phyloP scores from a whole-genome alignment of 2,888 invertebrate species.

The Brenthis daphne region DNA sequence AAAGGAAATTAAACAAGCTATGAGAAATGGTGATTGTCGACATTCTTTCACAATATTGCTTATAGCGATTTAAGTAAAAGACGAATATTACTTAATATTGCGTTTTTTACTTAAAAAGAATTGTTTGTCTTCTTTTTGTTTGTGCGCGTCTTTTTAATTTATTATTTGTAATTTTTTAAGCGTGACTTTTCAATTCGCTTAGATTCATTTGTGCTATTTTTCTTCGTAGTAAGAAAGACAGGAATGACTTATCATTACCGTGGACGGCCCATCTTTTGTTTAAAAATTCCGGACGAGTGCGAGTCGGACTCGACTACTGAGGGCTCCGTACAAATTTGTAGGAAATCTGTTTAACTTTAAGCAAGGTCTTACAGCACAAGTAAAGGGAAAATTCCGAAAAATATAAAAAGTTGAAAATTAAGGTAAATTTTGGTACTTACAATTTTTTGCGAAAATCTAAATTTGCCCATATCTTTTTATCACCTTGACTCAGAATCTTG shows the following conservation, averaged over 20 bases:
- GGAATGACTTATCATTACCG: too few relatives aligned
- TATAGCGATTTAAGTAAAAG: background rate
- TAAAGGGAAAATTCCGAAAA: too few relatives aligned
- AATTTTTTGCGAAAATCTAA: too few relatives aligned
- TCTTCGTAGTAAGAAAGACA: background rate
- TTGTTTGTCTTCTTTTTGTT: background rate
- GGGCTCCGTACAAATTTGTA: too few relatives aligned
- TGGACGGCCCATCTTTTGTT: background rate
- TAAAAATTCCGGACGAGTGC: background rate
- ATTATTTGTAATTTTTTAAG: constrained; percentile 1
- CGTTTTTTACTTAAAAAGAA: background rate
- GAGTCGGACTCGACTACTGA: too few relatives aligned
- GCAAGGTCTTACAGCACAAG: too few relatives aligned
- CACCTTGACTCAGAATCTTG: too few relatives aligned
- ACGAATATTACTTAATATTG: constrained; percentile 5
- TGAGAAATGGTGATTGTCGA: constrained; percentile 17
- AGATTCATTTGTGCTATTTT: background rate
- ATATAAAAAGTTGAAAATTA: too few relatives aligned
- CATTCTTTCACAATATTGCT: constrained; percentile 17
- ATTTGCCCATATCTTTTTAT: too few relatives aligned
- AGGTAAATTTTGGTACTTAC: too few relatives aligned
- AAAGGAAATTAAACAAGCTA: constrained; percentile 20
- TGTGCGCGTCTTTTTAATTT: background rate
- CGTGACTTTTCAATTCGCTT: background rate
- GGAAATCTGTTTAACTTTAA: too few relatives aligned